A percentile compares a stretch with the other conserved stretches of the same genome.
These are phyloP conservation scores for Apamea sordens DNA, from an alignment of 2,888 invertebrate genomes.

Conservation along the genomic window DNA sequence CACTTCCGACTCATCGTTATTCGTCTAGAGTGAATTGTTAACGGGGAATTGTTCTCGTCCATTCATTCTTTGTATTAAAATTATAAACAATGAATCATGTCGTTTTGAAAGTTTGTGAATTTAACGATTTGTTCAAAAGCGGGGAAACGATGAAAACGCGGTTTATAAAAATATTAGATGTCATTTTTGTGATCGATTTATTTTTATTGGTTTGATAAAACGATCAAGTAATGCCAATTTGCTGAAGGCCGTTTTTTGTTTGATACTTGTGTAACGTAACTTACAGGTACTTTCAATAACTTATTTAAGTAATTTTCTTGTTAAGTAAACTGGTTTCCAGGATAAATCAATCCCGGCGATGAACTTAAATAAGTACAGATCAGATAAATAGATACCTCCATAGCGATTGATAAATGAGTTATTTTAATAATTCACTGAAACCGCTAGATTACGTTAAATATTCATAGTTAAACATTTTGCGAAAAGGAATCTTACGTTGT, in stretches of 20 bases:
- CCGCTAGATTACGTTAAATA: conserved; percentile 56
- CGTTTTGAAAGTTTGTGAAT: conserved; percentile 51
- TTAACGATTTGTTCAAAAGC: conserved; percentile 40
- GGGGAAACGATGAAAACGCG: conserved; percentile 23
- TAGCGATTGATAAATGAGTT: conserved; percentile 58
- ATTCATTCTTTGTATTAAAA: conserved; percentile 59
- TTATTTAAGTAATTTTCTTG: conserved; percentile 9
- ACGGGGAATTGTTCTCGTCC: conserved; percentile 46
- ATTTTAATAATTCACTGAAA: conserved; percentile 57
- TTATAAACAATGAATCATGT: conserved; percentile 54
- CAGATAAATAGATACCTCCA: conserved; percentile 36
- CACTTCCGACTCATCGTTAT: conserved; percentile 58
- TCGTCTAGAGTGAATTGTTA: conserved; percentile 56
- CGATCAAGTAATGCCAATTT: neutral
- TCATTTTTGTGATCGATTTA: conserved; percentile 30
- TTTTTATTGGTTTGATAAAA: conserved; percentile 13
- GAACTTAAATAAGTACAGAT: conserved; percentile 52
- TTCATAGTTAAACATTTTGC: conserved; percentile 52
- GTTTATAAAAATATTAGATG: conserved; percentile 35
- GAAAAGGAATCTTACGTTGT: conserved; percentile 39
- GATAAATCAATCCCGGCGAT: conserved; percentile 5
- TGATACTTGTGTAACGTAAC: neutral
- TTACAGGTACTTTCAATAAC: neutral
- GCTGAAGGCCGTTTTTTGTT: neutral
- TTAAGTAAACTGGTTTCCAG: conserved; percentile 1